Evolutionary conservation across 2,888 invertebrate genomes (phyloP).

Genomic region (Drosophila parthenogenetica): DNA sequence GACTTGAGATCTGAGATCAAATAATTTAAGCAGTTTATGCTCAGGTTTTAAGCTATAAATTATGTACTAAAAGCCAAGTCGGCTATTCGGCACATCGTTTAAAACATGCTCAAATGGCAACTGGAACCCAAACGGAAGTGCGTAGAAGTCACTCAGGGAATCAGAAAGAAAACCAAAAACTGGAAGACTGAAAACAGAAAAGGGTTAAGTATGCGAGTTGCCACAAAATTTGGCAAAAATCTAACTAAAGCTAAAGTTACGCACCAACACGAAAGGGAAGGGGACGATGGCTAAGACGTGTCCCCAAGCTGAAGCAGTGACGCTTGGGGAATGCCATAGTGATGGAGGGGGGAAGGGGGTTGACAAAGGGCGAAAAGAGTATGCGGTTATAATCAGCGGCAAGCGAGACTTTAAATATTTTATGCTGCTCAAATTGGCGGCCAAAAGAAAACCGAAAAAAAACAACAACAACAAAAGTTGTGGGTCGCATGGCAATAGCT

Average conservation of each 20-base stretch:
- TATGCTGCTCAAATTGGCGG: constrained; percentile 73
- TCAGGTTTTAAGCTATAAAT: constrained; percentile 65
- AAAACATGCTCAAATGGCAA: constrained; percentile 42
- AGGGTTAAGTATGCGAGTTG: constrained; percentile 58
- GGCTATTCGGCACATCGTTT: constrained; percentile 74
- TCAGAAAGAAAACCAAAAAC: constrained; percentile 44
- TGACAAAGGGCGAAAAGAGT: constrained; percentile 33
- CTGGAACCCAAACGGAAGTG: constrained; percentile 61
- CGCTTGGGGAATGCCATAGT: constrained; percentile 49
- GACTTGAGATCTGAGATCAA: constrained; percentile 40
- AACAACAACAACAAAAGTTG: constrained; percentile 28
- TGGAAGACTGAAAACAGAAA: constrained; percentile 33
- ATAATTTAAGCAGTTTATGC: constrained; percentile 76
- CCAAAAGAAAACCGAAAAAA: constrained; percentile 50
- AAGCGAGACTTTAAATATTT: constrained; percentile 80
- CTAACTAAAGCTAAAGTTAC: constrained; percentile 56
- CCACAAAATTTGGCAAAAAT: constrained; percentile 54
- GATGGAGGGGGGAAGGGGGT: background rate
- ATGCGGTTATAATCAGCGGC: constrained; percentile 74
- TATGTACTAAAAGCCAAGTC: constrained; percentile 72
- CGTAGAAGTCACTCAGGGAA: constrained; percentile 65
- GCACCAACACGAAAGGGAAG: constrained; percentile 19
- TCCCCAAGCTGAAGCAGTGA: constrained; percentile 57
- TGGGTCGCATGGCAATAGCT: constrained; percentile 13
- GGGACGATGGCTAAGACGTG: constrained; percentile 39